Conservation (phyloP, 2,888 invertebrate species). For the Conomelus anceps region DNA sequence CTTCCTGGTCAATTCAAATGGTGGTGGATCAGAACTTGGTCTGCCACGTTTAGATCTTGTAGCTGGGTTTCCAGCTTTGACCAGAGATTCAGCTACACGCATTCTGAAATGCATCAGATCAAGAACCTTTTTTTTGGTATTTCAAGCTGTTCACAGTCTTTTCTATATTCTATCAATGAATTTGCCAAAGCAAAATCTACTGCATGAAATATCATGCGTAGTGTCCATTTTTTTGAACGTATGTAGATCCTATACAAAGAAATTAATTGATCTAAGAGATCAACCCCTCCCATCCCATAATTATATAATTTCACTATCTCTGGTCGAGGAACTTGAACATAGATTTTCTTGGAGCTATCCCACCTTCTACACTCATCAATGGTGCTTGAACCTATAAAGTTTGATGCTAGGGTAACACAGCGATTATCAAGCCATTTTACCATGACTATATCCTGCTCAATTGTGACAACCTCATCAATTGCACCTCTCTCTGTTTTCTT, state of each 20-base stretch:
- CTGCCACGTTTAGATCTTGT: not conserved
- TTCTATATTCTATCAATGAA: not conserved
- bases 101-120: conserved; percentile 9
- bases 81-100: conserved; percentile 1
- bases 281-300: not conserved
- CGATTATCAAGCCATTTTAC: conserved; percentile 30
- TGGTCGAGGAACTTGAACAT: conserved; percentile 28
- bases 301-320: conserved; percentile 31
- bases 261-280: not conserved
- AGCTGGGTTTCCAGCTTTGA: not conserved
- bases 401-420: conserved; percentile 31
- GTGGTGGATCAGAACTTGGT: not conserved
- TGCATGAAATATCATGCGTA: not conserved
- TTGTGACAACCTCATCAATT: not conserved
- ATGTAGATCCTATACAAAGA: not conserved
- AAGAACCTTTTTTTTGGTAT: not conserved
- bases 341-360: conserved; percentile 24
- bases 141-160: not conserved
- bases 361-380: conserved; percentile 27
- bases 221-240: not conserved
- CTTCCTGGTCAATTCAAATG: not conserved
- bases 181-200: not conserved
- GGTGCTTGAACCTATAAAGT: conserved; percentile 27
- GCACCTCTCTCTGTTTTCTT: conserved; percentile 4
- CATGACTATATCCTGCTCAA: not conserved